Evolutionary conservation across 2,797 vertebrate genomes (phyloP), one percentile per base, ranked within the genome.

Genomic region (Dipus sagitta): DNA sequence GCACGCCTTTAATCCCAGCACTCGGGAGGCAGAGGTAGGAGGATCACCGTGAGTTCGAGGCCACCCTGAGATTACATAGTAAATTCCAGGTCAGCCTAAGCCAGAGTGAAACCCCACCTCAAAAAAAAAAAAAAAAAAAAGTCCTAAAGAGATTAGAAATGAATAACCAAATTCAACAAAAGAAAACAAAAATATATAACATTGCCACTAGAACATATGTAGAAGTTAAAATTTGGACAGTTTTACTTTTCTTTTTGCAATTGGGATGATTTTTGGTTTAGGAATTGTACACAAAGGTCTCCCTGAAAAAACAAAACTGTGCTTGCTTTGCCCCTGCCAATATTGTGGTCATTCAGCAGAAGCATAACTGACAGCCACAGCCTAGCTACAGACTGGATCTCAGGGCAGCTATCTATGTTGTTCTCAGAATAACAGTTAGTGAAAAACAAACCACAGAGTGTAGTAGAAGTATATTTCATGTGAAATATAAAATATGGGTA

Each of bases 381-480:
- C 11, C 85, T 83, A 21, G 10, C 64, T 1, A 28, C 28, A 75
- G 13, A 67, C 54, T 32, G 79, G 5, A 54, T 58, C 47, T 84
- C 47, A 78, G 58, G 52, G 62, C 8, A 85, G 28, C 47, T 47
- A 47, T 11, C 2, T 14, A 23, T 70, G 18, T 32, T 86, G 26
- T 21, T 80, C 42, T 82, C 38, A 70, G 26, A 94, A 83, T 30
- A 86, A 76, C 20, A 67, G 87, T 4, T 20, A 52, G 58, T 70
- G 60, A 76, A 32, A 88, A 86, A 65, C 65, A 34, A 82, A 88
- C 15, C 52, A 26, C 13, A 74, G 6, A 64, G 12, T 75, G 8
- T 47, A 93, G 81, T 34, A 92, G 26, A 89, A 90, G 30, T 26
- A n/a, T 23, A 93, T 78, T 70, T 88, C 64, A 58, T 79, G 26